Evolutionary conservation across 2,888 invertebrate genomes (phyloP), one percentile per base, ranked within the genome.

Genomic region (Prosopocoilus inquinatus): DNA sequence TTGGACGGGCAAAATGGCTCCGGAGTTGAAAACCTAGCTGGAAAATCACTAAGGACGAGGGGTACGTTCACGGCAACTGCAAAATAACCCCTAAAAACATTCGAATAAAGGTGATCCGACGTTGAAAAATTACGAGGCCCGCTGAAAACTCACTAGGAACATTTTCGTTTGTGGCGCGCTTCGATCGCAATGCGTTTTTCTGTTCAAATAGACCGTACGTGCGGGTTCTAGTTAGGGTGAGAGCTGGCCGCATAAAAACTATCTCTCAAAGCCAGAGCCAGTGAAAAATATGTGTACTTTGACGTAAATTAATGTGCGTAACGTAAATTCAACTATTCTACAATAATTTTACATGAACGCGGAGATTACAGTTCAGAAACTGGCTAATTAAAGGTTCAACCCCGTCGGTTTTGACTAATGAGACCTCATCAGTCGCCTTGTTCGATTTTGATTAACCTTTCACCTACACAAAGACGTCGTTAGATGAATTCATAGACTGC

Each of bases 231-330:
- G 61, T 66, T 62, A 68, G 68, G 71, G 71, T 71, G 67, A 65
- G 68, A 64, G 64, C 62, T 57, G 65, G 71, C 73, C 73, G 70
- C 74, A 74, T 72, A 76, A 77, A 77, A 77, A 77, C 77, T 77
- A 77, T 77, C 77, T 76, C 73, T 75, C 75, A 73, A 73, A 75
- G 75, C 73, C 67, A 70, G 70, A 73, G 73, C 73, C 74, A 73
- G 72, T 74, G 76, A 75, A 76, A 77, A 77, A 77, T 76, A 75
- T 76, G 76, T 75, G 75, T 75, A 72, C 75, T 76, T 77, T 77
- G 77, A 77, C 76, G 75, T 76, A 74, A 76, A 77, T 77, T 77
- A 76, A 77, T 77, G 77, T 76, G 76, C 76, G 75, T 76, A 70
- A 68, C 74, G 75, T 73, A 76, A 75, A 76, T 77, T 76, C 75